Conservation (phyloP, 1,140 invertebrate species). For the Eubasilissa regina region DNA sequence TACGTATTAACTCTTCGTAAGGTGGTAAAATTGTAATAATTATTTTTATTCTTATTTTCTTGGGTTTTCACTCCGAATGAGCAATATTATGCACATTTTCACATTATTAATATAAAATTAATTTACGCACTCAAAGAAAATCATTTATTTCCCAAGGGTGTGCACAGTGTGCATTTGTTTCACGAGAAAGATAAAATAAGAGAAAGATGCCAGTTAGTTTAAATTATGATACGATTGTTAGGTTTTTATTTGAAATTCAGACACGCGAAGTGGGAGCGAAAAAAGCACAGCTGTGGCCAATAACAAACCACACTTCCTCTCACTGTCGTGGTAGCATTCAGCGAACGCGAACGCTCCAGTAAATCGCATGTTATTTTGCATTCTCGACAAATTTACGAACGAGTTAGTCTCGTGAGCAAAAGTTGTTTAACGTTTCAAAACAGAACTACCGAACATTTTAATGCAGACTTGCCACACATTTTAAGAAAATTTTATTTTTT, state of each 20-base stretch:
- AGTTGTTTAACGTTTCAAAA: neutral
- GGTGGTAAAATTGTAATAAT: no score
- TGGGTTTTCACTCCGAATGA: no score
- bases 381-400: neutral
- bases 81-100: no score
- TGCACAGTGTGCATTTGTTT: neutral
- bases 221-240: neutral
- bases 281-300: conserved; percentile 31
- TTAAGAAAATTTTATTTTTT: neutral
- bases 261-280: conserved; percentile 23
- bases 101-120: no score
- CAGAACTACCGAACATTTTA: neutral
- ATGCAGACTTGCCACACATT: neutral
- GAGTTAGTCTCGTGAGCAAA: neutral
- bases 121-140: no score
- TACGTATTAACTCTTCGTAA: no score
- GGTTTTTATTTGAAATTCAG: conserved; percentile 17
- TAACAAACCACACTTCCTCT: conserved; percentile 32
- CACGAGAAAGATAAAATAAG: neutral
- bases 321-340: conserved; percentile 19
- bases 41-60: no score
- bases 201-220: neutral
- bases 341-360: conserved; percentile 11
- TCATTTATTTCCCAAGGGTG: conserved; percentile 4
- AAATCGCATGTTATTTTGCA: neutral